Conservation (phyloP, 2,113 vertebrate genomes). For the Rhombomys opimus region DNA sequence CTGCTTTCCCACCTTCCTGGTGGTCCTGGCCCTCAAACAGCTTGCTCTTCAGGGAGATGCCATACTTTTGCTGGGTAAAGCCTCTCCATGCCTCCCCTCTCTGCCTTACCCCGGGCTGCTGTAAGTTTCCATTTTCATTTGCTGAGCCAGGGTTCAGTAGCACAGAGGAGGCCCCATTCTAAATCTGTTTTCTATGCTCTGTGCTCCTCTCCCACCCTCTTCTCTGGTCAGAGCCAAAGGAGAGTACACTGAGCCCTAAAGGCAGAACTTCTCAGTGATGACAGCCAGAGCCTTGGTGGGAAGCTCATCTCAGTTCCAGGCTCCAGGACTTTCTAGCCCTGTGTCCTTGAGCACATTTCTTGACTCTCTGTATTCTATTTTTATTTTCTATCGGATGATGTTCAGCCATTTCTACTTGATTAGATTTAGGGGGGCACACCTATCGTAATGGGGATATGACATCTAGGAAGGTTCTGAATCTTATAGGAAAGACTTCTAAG, state of each 20-base stretch:
- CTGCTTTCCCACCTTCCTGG: accelerated
- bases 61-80: neutral
- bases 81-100: neutral
- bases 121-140: neutral
- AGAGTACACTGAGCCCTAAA: neutral
- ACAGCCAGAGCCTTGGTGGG: neutral
- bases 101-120: neutral
- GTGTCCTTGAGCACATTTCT: neutral
- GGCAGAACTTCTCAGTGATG: neutral
- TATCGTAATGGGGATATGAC: neutral
- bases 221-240: neutral
- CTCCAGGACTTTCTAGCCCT: neutral
- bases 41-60: neutral
- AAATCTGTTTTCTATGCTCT: neutral
- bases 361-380: neutral
- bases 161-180: neutral
- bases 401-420: neutral
- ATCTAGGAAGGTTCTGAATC: neutral
- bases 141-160: neutral
- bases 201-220: neutral
- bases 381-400: neutral
- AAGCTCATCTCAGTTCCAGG: neutral
- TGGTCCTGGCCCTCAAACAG: too few species aligned
- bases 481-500: neutral
- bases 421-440: neutral